Base-by-base conservation (phyloP, 2,888 invertebrate genomes). In the Tetanocera ferruginea region DNA sequence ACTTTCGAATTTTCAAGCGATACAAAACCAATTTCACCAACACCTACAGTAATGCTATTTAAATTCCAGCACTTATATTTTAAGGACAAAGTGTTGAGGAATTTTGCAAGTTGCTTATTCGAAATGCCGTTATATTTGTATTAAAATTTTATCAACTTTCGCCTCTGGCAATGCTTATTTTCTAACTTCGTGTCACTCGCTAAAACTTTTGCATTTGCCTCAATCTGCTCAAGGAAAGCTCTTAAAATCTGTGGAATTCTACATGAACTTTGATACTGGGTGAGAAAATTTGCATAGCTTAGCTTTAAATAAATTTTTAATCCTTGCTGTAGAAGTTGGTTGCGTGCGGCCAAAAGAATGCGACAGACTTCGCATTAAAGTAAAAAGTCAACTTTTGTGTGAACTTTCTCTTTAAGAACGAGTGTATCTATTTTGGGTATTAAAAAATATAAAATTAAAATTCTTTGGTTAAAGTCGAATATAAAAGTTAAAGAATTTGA, bases 291-390 rank as follows among this genome's bases (percentile, higher is more conserved):
- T 64, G 64, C 64, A 64, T 64, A 64, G 64, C 64, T 64, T 28
- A 64, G 64, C 64, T 31, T n/a, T 64, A 31, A 64, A 64, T 64
- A 64, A 64, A 64, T 64, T 64, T 43, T 64, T 64, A 64, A 64
- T 64, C 31, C 64, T 31, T 28, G n/a, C 31, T 31, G 34, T 14
- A 17, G 64, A 62, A 28, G 23, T 11, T 31, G 28, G 64, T 17
- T n/a, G n/a, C 3, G 31, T 28, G n/a, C 55, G 19, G 55, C 19
- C 43, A 43, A 14, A 43, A 6, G 11, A 43, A 37, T 37, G 37
- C 5, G 37, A 37, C 37, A 37, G 37, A 8, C n/a, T n/a, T n/a
- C 37, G 37, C 37, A 1, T 1, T 37, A 8, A 37, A 37, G 37
- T 43, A 1, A 43, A 43, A 43, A 43, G 43, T 43, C 43, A 43